phyloP scores from a whole-genome alignment of 37 sponge, comb jelly and placozoan genomes.

The Axinella damicornis region DNA sequence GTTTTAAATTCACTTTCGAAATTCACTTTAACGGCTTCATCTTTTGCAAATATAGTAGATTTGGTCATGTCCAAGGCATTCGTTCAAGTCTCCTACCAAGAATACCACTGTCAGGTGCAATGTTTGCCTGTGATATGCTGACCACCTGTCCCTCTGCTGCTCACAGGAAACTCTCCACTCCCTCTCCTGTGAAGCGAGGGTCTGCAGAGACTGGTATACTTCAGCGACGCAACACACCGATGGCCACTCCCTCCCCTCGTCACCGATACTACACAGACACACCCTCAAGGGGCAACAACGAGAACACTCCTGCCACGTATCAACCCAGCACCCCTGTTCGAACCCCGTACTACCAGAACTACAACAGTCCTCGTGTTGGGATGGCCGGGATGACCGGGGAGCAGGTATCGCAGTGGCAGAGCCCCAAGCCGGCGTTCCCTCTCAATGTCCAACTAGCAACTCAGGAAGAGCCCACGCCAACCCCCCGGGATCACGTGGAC shows the following conservation, averaged over 20 bases:
- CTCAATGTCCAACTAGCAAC: slow-evolving; percentile 21
- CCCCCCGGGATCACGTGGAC: slow-evolving; percentile 8
- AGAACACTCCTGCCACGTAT: background rate
- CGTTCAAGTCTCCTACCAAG: too few relatives aligned
- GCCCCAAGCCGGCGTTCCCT: slow-evolving; percentile 65
- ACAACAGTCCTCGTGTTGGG: slow-evolving; percentile 7
- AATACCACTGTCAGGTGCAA: too few relatives aligned
- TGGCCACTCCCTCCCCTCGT: background rate
- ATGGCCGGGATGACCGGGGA: slow-evolving; percentile 42
- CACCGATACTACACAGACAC: background rate
- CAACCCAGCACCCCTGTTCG: background rate
- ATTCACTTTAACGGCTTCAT: too few relatives aligned
- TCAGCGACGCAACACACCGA: background rate
- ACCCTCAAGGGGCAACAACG: background rate
- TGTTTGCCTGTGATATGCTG: too few relatives aligned
- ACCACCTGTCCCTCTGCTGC: too few relatives aligned
- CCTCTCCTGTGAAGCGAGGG: slow-evolving; percentile 12
- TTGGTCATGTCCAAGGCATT: too few relatives aligned
- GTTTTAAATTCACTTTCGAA: too few relatives aligned
- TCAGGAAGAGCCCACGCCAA: background rate
- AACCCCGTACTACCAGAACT: background rate
- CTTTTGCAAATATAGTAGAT: too few relatives aligned
- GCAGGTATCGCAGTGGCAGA: slow-evolving; percentile 21
- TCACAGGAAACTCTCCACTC: background rate
- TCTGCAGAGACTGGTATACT: slow-evolving; percentile 52